Percentiles rank a stretch among this genome's conserved stretches.
phyloP scores from a whole-genome alignment of 2,113 vertebrate species.

The Candoia aspera region DNA sequence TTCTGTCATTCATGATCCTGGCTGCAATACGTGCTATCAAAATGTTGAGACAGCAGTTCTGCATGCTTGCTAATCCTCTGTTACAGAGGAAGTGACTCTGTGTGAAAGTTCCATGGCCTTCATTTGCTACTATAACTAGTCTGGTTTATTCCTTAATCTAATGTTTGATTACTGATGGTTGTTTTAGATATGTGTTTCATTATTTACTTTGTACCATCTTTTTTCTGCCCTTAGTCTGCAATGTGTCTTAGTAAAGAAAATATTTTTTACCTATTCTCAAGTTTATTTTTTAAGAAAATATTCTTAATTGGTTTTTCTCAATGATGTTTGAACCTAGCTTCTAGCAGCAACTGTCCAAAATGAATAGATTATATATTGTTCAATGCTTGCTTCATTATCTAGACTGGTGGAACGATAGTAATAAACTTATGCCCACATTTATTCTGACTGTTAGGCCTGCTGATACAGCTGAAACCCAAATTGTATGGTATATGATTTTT shows the following conservation, averaged over 20 bases:
- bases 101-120: not conserved
- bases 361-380: not conserved
- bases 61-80: not conserved
- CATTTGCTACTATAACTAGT: conserved; percentile 26
- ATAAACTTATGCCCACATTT: not conserved
- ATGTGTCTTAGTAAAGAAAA: conserved; percentile 53
- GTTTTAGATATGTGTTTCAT: conserved; percentile 18
- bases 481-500: not conserved
- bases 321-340: conserved; percentile 37
- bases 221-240: conserved; percentile 29
- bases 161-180: not conserved
- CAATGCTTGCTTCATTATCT: not conserved
- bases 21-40: not conserved
- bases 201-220: conserved; percentile 28
- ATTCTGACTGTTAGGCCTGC: not conserved
- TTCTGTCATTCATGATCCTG: conserved; percentile 33
- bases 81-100: not conserved
- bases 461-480: not conserved
- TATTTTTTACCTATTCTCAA: conserved; percentile 41
- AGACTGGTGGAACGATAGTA: not conserved
- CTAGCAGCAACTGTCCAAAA: conserved; percentile 12
- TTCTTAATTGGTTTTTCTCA: conserved; percentile 60
- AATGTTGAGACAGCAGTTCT: not conserved
- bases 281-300: conserved; percentile 36
- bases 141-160: not conserved